phyloP scores from a whole-genome alignment of 1,140 invertebrate genomes.

The Drosophila seguyi region DNA sequence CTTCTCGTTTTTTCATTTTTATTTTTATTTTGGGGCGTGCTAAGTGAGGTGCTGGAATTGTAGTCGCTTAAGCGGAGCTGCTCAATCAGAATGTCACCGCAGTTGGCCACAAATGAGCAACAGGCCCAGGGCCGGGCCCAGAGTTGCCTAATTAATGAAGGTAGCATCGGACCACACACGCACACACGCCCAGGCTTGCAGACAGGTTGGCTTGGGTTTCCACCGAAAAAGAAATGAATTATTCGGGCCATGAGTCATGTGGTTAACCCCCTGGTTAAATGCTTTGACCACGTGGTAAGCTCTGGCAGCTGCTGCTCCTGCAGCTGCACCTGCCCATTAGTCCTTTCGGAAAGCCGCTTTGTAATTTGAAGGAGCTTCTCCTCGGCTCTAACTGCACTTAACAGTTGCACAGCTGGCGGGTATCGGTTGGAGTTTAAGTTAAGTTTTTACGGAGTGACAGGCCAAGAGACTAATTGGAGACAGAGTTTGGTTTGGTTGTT shows the following conservation, averaged over 20 bases:
- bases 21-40: slow-evolving; percentile 56
- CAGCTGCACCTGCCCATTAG: slow-evolving; percentile 59
- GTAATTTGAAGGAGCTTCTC: slow-evolving; percentile 66
- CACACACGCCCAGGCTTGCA: slow-evolving; percentile 9
- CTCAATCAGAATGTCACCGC: slow-evolving; percentile 77
- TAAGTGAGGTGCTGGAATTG: slow-evolving; percentile 48
- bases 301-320: slow-evolving; percentile 45
- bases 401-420: slow-evolving; percentile 69
- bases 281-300: slow-evolving; percentile 47
- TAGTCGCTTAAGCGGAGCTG: slow-evolving; percentile 41
- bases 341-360: slow-evolving; percentile 67
- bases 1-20: background rate
- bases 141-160: slow-evolving; percentile 68
- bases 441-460: slow-evolving; percentile 24
- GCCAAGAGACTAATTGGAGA: slow-evolving; percentile 29
- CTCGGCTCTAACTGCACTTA: slow-evolving; percentile 68
- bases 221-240: slow-evolving; percentile 19
- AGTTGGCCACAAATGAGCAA: slow-evolving; percentile 61
- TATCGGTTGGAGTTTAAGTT: slow-evolving; percentile 6
- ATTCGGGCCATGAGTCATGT: slow-evolving; percentile 39
- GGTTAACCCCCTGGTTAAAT: slow-evolving; percentile 43
- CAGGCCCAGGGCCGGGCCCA: slow-evolving; percentile 36
- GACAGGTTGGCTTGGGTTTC: slow-evolving; percentile 23
- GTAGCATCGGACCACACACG: slow-evolving; percentile 67
- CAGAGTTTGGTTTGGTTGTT: background rate